Conservation (phyloP, 2,113 vertebrate genomes). For the Phodopus roborovskii region DNA sequence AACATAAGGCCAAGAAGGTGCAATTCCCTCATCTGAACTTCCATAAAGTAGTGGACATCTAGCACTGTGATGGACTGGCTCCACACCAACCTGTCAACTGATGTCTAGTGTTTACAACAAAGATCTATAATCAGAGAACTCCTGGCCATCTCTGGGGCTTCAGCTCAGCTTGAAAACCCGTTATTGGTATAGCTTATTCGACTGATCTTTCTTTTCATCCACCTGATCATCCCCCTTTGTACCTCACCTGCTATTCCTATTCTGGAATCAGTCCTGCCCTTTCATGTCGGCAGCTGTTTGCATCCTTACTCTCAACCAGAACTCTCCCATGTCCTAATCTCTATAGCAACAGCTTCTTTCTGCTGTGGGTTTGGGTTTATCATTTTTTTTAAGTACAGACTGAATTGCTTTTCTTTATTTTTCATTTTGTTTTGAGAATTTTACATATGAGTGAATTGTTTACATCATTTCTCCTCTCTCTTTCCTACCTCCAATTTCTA, state of each 20-base stretch:
- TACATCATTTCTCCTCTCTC: not conserved
- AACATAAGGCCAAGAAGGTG: not conserved
- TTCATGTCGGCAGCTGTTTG: not conserved
- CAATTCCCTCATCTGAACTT: not conserved
- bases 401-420: not conserved
- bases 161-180: no score
- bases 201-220: not conserved
- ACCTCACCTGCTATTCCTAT: not conserved
- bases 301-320: not conserved
- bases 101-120: not conserved
- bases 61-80: not conserved
- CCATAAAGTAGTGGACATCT: not conserved
- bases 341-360: not conserved
- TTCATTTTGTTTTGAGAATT: not conserved
- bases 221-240: no score
- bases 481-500: not conserved
- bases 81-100: no score
- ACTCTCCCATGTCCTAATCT: not conserved
- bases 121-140: not conserved
- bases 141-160: not conserved
- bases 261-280: not conserved
- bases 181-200: no score
- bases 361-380: not conserved
- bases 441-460: not conserved
- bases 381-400: not conserved